Evolutionary conservation across 2,797 vertebrate species (phyloP).

Genomic region (Onychomys torridus): DNA sequence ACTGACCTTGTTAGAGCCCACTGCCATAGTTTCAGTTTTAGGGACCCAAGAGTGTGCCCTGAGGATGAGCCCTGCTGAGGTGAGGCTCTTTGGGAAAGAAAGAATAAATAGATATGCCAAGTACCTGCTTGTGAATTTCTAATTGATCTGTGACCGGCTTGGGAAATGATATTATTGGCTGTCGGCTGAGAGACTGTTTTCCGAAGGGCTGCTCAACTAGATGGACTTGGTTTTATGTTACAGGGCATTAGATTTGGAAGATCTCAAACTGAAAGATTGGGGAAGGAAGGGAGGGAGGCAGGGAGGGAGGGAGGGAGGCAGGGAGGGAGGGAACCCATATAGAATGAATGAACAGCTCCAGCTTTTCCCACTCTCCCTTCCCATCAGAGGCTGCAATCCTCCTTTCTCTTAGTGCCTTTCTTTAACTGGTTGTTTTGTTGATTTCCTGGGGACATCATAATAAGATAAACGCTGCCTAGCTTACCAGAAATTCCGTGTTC

Average conservation of each 20-base stretch:
- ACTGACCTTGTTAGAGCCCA: constrained; percentile 50
- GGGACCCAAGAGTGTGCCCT: constrained; percentile 14
- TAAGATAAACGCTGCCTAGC: neutral
- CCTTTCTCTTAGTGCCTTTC: neutral
- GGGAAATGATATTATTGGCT: neutral
- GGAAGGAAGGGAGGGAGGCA: no score
- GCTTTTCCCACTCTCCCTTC: neutral
- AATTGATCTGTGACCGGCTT: neutral
- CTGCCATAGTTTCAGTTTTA: neutral
- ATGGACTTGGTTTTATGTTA: neutral
- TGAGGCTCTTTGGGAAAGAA: neutral
- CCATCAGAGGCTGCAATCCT: neutral
- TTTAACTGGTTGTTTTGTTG: neutral
- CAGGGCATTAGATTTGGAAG: neutral
- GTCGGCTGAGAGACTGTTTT: neutral
- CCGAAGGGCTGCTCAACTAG: neutral
- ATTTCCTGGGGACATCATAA: neutral
- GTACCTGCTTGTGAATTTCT: constrained; percentile 24
- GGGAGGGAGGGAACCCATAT: no score
- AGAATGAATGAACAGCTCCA: neutral
- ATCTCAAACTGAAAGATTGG: neutral
- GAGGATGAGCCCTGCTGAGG: neutral
- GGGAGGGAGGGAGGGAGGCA: no score
- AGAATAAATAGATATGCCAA: neutral
- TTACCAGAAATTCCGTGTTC: neutral